Evolutionary conservation across 2,888 invertebrate genomes (phyloP).

Genomic region (Synanthedon tipuliformis): DNA sequence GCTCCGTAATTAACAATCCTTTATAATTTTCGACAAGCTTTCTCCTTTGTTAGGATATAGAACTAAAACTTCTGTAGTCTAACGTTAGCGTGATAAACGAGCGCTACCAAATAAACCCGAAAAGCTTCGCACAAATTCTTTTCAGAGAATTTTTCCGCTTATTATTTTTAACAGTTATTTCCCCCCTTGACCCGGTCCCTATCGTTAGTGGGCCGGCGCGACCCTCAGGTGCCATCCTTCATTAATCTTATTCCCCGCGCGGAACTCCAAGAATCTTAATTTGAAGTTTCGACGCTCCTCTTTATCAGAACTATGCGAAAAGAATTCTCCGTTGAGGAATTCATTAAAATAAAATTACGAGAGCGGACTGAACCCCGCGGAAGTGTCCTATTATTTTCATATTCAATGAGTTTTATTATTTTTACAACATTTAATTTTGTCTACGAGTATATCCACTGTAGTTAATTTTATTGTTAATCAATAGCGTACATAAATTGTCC

Average conservation of each 20-base stretch:
- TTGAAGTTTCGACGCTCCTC: constrained; percentile 67
- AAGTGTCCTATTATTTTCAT: background rate
- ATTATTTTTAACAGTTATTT: constrained; percentile 50
- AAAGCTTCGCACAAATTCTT: background rate
- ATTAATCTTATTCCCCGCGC: constrained; percentile 62
- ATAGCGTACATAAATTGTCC: background rate
- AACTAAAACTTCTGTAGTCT: background rate
- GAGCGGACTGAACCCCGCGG: background rate
- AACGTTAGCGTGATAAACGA: background rate
- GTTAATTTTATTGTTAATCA: background rate
- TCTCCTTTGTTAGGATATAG: background rate
- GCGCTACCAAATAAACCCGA: background rate
- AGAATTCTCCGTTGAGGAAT: constrained; percentile 55
- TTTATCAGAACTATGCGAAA: constrained; percentile 66
- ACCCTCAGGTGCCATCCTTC: constrained; percentile 56
- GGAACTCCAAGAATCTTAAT: constrained; percentile 69
- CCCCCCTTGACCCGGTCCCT: constrained; percentile 32
- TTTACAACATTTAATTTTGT: too few relatives aligned
- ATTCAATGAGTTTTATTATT: background rate
- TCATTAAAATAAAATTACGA: constrained; percentile 50
- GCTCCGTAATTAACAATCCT: too few relatives aligned
- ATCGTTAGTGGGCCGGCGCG: constrained; percentile 37
- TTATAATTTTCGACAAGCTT: too few relatives aligned
- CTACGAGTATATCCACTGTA: background rate
- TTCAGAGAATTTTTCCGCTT: constrained; percentile 26